Percentiles rank a stretch among this genome's conserved stretches.
Conservation (phyloP, 1,140 invertebrate genomes). For the Drosophila subpulchrella region DNA sequence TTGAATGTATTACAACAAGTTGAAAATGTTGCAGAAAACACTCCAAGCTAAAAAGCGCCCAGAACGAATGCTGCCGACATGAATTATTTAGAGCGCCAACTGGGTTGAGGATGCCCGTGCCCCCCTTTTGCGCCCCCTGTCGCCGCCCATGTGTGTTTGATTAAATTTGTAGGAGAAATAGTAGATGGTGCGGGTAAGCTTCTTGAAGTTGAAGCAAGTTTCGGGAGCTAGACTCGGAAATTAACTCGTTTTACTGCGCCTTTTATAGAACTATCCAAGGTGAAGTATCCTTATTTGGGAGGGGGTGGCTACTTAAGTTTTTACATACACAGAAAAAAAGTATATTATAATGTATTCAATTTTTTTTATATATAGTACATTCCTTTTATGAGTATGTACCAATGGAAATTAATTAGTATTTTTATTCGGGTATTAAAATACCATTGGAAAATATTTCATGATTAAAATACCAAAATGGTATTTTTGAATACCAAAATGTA, state of each 20-base stretch:
- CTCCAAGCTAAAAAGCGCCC: conserved; percentile 54
- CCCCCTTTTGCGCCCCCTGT: background rate
- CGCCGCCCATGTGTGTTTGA: conserved; percentile 50
- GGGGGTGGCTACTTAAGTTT: background rate
- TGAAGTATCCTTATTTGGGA: background rate
- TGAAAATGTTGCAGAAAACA: conserved; percentile 46
- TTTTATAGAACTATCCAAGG: conserved; percentile 48
- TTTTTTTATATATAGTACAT: too few species aligned
- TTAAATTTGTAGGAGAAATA: conserved; percentile 60
- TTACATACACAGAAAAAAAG: background rate
- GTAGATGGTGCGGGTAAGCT: background rate
- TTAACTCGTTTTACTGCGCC: conserved; percentile 73
- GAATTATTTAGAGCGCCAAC: conserved; percentile 75
- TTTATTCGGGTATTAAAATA: too few species aligned
- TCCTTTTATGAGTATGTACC: too few species aligned
- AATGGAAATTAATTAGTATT: too few species aligned
- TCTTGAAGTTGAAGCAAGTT: conserved; percentile 7
- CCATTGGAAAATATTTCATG: too few species aligned
- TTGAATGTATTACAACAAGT: conserved; percentile 78
- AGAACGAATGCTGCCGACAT: conserved; percentile 65
- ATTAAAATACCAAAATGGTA: too few species aligned
- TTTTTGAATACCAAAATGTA: too few species aligned
- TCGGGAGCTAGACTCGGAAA: conserved; percentile 55
- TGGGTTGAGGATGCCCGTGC: conserved; percentile 13
- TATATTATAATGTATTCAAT: too few species aligned